Evolutionary conservation across 2,113 vertebrate genomes (phyloP), one percentile per base, ranked within the genome.

Genomic region (Toxotes jaculatrix): DNA sequence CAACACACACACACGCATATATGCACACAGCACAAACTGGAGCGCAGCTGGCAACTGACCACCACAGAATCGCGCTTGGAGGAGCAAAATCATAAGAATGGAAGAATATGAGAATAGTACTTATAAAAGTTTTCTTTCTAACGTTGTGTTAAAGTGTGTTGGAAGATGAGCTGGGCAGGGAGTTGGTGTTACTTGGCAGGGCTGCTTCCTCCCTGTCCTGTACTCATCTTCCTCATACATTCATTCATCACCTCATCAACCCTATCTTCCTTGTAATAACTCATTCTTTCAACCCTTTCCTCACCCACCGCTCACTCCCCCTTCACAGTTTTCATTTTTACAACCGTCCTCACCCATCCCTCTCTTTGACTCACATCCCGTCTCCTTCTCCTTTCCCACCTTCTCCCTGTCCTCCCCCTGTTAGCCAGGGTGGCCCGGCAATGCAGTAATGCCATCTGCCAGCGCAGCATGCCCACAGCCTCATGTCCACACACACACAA

Each of bases 361-460:
- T 62, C 40, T 73, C 70, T 90, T 87, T 84, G 87, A 83, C 77
- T 83, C 10, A 81, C 84, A 51, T 81, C 83, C 73, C 62, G 32
- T 86, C 88, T 79, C 67, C 70, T 53, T 73, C 84, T 74, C 79
- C 72, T 77, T 67, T 84, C 75, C 86, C 87, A 81, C 85, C 78
- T 84, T 88, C 86, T 82, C 86, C 74, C 73, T 66, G 73, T 78
- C 86, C 80, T 80, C 84, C 74, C 76, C 85, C 86, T 73, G 67
- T 90, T 92, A 89, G 82, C 88, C 90, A 85, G 84, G 89, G 88
- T 91, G 91, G 92, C 89, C 87, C 85, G 49, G 88, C 92, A 82
- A 88, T 90, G 84, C 91, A 87, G 85, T 83, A 75, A 79, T 77
- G 82, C 95, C 95, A 96, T 96, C 94, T 96, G 95, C 91, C 91